A percentile compares a stretch with the other conserved stretches of the same genome.
These are phyloP conservation scores for Thalpophila matura DNA, from an alignment of 2,888 invertebrate species.

Conservation along the genomic window DNA sequence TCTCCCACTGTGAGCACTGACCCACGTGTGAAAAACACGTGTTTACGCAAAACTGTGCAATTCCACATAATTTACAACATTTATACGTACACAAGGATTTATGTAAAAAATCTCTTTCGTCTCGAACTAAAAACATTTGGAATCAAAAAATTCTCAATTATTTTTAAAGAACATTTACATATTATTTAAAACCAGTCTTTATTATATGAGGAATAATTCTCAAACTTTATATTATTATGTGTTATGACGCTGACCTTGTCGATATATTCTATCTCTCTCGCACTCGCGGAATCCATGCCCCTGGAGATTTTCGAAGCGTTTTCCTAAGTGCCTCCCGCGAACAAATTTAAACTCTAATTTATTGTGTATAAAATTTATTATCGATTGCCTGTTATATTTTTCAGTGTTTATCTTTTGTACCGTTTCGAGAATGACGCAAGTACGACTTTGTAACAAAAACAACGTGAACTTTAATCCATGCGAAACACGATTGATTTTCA, in stretches of 20 bases:
- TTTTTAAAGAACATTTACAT: constrained; percentile 41
- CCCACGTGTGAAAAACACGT: constrained; percentile 52
- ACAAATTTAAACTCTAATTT: constrained; percentile 68
- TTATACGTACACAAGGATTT: neutral
- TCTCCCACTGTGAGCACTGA: constrained; percentile 2
- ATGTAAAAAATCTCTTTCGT: constrained; percentile 24
- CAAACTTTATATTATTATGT: constrained; percentile 64
- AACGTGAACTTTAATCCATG: constrained; percentile 60
- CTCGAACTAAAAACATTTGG: neutral
- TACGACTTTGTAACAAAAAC: constrained; percentile 19
- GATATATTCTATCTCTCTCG: constrained; percentile 73
- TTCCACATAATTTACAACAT: neutral
- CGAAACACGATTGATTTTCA: constrained; percentile 55
- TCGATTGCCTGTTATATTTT: constrained; percentile 67
- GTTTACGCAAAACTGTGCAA: constrained; percentile 26
- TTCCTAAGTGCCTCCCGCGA: constrained; percentile 74
- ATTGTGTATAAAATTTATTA: constrained; percentile 65
- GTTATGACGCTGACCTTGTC: constrained; percentile 85
- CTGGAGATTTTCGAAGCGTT: constrained; percentile 82
- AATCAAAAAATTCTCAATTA: constrained; percentile 42
- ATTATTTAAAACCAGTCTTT: constrained; percentile 59
- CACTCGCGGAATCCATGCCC: constrained; percentile 69
- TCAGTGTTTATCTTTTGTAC: constrained; percentile 82
- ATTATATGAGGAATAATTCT: constrained; percentile 61
- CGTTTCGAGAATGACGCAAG: constrained; percentile 64